A percentile compares a stretch with the other conserved stretches of the same genome.
Conservation (phyloP, 92 coral and sea anemone species). For the Plumapathes pennacea region DNA sequence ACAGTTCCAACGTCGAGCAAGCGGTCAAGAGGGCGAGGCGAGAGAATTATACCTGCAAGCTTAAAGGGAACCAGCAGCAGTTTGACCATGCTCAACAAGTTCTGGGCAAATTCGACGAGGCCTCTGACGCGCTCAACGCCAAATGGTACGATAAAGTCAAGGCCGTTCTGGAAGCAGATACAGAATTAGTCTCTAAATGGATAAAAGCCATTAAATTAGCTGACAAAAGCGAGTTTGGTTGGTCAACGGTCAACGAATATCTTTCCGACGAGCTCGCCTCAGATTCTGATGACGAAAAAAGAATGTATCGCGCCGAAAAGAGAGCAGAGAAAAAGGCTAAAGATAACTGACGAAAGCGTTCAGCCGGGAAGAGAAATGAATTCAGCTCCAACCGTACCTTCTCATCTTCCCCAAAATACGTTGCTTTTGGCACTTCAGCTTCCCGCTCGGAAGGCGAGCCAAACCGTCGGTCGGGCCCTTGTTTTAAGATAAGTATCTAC, state of each 20-base stretch:
- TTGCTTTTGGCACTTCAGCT: too few species aligned
- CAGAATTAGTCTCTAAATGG: constrained; percentile 16
- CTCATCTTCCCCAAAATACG: too few species aligned
- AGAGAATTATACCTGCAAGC: constrained; percentile 19
- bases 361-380: too few species aligned
- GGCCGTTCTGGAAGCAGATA: constrained; percentile 13
- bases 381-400: too few species aligned
- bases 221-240: constrained; percentile 19
- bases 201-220: constrained; percentile 19
- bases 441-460: too few species aligned
- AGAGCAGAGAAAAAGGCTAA: constrained; percentile 6
- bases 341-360: not conserved
- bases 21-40: constrained; percentile 10
- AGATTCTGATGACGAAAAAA: constrained; percentile 17
- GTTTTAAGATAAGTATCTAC: too few species aligned
- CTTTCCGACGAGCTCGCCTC: constrained; percentile 20
- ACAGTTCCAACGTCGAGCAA: constrained; percentile 3
- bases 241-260: constrained; percentile 14
- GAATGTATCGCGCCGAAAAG: constrained; percentile 19
- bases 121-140: constrained; percentile 1
- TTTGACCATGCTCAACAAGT: constrained; percentile 6
- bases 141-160: constrained; percentile 3
- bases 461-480: too few species aligned
- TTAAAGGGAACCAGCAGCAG: constrained; percentile 38
- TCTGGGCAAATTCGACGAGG: constrained; percentile 8